Percentiles rank a stretch among this genome's conserved stretches.
Conservation (phyloP, 2,113 vertebrate species). For the Periophthalmodon schlosseri region DNA sequence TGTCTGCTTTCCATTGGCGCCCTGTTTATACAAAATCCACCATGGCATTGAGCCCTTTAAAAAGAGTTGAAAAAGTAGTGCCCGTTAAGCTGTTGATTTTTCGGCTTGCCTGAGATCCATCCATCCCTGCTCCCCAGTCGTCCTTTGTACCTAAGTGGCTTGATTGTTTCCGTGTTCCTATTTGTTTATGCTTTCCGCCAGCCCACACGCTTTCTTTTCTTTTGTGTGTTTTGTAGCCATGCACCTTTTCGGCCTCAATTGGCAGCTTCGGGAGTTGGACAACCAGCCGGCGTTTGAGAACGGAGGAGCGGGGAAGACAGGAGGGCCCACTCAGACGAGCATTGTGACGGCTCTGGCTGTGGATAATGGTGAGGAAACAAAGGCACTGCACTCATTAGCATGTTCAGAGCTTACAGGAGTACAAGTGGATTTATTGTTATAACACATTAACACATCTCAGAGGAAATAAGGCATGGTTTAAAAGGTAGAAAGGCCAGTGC, state of each 20-base stretch:
- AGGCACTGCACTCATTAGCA: constrained; percentile 3
- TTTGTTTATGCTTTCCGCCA: constrained; percentile 56
- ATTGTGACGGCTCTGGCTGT: constrained; percentile 85
- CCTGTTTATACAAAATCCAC: constrained; percentile 46
- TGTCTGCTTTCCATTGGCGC: constrained; percentile 42
- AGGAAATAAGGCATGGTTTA: background rate
- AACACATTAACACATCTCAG: background rate
- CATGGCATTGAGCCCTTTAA: constrained; percentile 17
- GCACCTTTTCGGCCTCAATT: constrained; percentile 97
- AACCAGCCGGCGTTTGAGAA: constrained; percentile 93
- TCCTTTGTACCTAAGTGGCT: constrained; percentile 55
- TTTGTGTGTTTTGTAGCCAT: constrained; percentile 83
- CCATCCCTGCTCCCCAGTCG: constrained; percentile 36
- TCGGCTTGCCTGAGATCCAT: constrained; percentile 14
- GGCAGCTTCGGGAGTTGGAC: constrained; percentile 95
- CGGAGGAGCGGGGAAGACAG: constrained; percentile 86
- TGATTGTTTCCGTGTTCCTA: constrained; percentile 45
- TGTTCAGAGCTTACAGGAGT: background rate
- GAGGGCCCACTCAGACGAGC: constrained; percentile 86
- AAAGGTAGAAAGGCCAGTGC: background rate
- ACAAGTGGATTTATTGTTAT: background rate
- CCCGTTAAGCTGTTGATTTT: constrained; percentile 41
- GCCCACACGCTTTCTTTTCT: constrained; percentile 40
- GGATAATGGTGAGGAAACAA: constrained; percentile 82
- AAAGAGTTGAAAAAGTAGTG: constrained; percentile 26